Conservation (phyloP, 2,113 vertebrate genomes). For the Odobenus rosmarus region DNA sequence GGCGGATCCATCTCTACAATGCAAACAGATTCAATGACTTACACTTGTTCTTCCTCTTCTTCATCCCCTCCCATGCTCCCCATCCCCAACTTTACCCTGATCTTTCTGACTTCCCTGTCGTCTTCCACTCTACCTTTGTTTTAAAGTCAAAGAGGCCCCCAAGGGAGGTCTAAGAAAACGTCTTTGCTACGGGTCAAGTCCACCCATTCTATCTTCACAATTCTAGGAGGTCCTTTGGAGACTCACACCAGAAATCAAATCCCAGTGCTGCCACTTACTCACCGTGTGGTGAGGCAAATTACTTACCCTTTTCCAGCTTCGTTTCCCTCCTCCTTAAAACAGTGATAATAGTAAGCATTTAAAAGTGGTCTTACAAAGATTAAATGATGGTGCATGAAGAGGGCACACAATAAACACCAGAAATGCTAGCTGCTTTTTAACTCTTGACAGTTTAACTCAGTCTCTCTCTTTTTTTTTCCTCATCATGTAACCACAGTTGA, state of each 20-base stretch:
- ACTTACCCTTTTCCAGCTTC: background rate
- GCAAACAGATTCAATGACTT: background rate
- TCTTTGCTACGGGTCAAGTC: background rate
- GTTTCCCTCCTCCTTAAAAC: background rate
- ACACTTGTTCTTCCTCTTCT: accelerated
- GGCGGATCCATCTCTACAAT: constrained; percentile 92
- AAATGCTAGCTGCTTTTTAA: background rate
- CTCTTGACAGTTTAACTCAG: background rate
- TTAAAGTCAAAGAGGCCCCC: background rate
- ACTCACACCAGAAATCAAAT: background rate
- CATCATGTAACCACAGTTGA: background rate
- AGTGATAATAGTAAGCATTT: background rate
- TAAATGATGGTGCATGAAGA: background rate
- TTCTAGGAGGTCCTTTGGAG: background rate
- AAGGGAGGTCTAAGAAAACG: background rate
- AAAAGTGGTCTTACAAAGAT: background rate
- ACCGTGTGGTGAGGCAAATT: background rate
- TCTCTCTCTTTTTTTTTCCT: background rate
- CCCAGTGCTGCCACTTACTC: background rate
- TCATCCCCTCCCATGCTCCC: background rate
- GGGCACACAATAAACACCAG: background rate
- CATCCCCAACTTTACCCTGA: background rate
- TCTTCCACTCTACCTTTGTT: background rate
- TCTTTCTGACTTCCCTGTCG: background rate
- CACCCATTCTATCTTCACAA: background rate